phyloP scores from a whole-genome alignment of 2,797 vertebrate species.

The Sebastes iracundus region DNA sequence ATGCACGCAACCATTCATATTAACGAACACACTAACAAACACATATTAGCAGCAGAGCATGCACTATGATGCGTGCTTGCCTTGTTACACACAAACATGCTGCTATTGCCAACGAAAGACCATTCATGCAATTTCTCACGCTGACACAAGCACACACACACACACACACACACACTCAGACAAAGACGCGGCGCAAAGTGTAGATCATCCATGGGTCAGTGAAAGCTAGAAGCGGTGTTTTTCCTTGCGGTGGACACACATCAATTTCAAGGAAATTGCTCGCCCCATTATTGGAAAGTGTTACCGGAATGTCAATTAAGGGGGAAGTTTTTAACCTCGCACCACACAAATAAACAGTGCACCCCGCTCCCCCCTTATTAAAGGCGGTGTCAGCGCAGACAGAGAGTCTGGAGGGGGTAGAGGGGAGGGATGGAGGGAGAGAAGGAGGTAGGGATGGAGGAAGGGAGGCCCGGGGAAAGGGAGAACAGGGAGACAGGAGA shows the following conservation, averaged over 20 bases:
- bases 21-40: neutral
- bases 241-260: slow-evolving; percentile 82
- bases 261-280: slow-evolving; percentile 83
- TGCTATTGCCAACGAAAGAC: slow-evolving; percentile 29
- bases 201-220: slow-evolving; percentile 79
- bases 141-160: slow-evolving; percentile 42
- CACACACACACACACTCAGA: slow-evolving; percentile 23
- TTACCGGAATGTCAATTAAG: slow-evolving; percentile 85
- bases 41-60: neutral
- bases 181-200: slow-evolving; percentile 56
- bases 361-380: slow-evolving; percentile 75
- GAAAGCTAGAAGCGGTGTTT: slow-evolving; percentile 76
- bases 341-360: slow-evolving; percentile 80
- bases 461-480: slow-evolving; percentile 57
- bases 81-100: slow-evolving; percentile 4
- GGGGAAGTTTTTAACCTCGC: slow-evolving; percentile 83
- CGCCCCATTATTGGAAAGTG: slow-evolving; percentile 83
- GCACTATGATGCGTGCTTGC: slow-evolving; percentile 4
- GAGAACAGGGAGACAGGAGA: slow-evolving; percentile 65
- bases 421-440: slow-evolving; percentile 46
- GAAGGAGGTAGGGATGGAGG: slow-evolving; percentile 46
- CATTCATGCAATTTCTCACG: slow-evolving; percentile 68
- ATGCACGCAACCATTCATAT: neutral
- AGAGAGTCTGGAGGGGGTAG: slow-evolving; percentile 76
- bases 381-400: slow-evolving; percentile 81